These are phyloP conservation scores for Euura lappo DNA, from an alignment of 1,140 invertebrate genomes.

Conservation along the genomic window DNA sequence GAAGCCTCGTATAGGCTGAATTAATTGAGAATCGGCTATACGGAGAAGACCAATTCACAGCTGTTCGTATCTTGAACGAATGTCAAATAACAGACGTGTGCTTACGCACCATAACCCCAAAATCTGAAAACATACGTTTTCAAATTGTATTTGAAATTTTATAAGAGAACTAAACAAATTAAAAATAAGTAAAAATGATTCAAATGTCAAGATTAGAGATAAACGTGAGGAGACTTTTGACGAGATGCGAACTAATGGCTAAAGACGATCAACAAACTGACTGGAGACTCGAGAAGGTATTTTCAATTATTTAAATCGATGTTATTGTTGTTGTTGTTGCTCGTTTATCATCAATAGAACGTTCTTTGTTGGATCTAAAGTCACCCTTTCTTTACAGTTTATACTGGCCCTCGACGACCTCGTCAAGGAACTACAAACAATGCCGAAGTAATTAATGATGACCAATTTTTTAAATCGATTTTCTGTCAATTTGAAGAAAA, in stretches of 20 bases:
- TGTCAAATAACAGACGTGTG: neutral
- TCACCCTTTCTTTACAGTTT: constrained; percentile 58
- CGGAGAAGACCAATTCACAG: too few relatives aligned
- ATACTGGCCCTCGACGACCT: constrained; percentile 72
- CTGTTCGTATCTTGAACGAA: too few relatives aligned
- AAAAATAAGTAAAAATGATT: constrained; percentile 33
- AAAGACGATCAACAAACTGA: constrained; percentile 71
- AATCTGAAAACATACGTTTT: neutral
- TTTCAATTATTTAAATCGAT: constrained; percentile 7
- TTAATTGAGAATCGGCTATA: too few relatives aligned
- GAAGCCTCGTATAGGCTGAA: too few relatives aligned
- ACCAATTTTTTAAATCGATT: constrained; percentile 11
- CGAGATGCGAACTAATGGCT: constrained; percentile 75
- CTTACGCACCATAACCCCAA: neutral
- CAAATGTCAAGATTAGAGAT: constrained; percentile 70
- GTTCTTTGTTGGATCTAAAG: constrained; percentile 12
- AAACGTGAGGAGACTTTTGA: constrained; percentile 71
- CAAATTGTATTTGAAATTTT: too few relatives aligned
- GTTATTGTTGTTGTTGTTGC: too few relatives aligned
- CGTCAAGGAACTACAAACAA: constrained; percentile 69
- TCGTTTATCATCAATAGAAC: neutral
- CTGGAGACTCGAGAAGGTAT: constrained; percentile 71
- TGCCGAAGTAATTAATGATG: constrained; percentile 63
- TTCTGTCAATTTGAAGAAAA: too few relatives aligned
- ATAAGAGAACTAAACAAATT: too few relatives aligned